Base-by-base conservation (phyloP, 2,113 vertebrate genomes). In the Apteryx owenii region DNA sequence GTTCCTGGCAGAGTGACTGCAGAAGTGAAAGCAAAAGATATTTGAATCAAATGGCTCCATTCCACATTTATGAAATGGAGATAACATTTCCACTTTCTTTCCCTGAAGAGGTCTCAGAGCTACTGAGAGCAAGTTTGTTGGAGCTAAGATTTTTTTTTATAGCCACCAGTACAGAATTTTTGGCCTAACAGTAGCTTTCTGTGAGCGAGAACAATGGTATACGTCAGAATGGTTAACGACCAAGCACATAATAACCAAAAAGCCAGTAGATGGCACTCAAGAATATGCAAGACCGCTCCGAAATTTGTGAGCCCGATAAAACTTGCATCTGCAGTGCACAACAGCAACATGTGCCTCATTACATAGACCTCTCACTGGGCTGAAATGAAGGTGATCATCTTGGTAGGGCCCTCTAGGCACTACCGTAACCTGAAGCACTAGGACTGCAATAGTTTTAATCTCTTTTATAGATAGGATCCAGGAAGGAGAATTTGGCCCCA, bases 261-360 rank as follows among this genome's bases (percentile, higher is more conserved):
- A 84, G 69, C 95, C 96, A 93, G 92, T 17, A 96, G 95, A 76
- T 97, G 97, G 90, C 96, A 96, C 92, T 90, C 69, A 53, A 84
- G 88, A 93, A 96, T 46, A 81, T 10, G 25, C 56, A 79, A 75
- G 80, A 16, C 38, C 72, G 33, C 18, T 44, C 9, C 2, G 26
- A 81, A 60, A 46, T 1, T 2, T 20, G 65, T 42, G 72, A 81
- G 79, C 53, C 54, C 23, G 42, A 13, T 40, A 68, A 50, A 86
- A 92, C 82, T 75, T 80, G 48, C 36, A 69, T 58, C 89, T 83
- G 88, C 90, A 85, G 95, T 22, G 82, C 93, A 85, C 64, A 68
- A 10, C 54, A 88, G 71, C 88, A 89, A 90, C 77, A 23, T 4
- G 38, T 71, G 54, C 64, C 86, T 75, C 19, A 0, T 20, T 4